Percentiles rank a stretch among this genome's conserved stretches.
phyloP scores from a whole-genome alignment of 2,113 vertebrate genomes.

The Cepphus grylle region DNA sequence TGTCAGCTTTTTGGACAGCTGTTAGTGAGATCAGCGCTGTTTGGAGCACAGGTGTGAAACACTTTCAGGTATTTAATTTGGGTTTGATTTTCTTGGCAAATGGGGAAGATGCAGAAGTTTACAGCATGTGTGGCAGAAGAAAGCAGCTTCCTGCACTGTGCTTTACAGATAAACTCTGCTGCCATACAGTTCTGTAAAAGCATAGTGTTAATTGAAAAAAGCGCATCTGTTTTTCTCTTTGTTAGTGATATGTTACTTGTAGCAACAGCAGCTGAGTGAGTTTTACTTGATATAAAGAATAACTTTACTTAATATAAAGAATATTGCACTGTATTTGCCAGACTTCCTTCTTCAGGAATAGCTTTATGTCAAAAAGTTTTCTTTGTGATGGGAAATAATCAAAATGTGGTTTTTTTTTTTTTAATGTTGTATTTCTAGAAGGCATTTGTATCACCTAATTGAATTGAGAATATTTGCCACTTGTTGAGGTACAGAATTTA shows the following conservation, averaged over 20 bases:
- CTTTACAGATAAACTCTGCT: neutral
- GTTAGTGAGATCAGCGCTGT: neutral
- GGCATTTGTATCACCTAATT: neutral
- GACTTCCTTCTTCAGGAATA: neutral
- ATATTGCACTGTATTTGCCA: neutral
- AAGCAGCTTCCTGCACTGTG: neutral
- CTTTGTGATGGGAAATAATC: neutral
- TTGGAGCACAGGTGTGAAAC: neutral
- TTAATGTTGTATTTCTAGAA: neutral
- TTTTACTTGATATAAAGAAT: neutral
- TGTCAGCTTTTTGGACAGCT: neutral
- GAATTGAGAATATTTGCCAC: neutral
- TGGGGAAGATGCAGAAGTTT: neutral
- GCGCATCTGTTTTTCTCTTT: neutral
- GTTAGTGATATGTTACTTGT: neutral
- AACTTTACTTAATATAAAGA: neutral
- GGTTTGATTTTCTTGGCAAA: neutral
- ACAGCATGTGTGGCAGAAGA: accelerated
- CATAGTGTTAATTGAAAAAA: neutral
- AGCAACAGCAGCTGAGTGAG: neutral
- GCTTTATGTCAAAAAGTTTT: neutral
- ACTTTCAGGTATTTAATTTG: neutral
- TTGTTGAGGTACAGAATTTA: neutral
- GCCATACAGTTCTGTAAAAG: neutral
- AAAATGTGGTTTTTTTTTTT: neutral